Conservation (phyloP, 2,113 vertebrate species). For the Ursus arctos region DNA sequence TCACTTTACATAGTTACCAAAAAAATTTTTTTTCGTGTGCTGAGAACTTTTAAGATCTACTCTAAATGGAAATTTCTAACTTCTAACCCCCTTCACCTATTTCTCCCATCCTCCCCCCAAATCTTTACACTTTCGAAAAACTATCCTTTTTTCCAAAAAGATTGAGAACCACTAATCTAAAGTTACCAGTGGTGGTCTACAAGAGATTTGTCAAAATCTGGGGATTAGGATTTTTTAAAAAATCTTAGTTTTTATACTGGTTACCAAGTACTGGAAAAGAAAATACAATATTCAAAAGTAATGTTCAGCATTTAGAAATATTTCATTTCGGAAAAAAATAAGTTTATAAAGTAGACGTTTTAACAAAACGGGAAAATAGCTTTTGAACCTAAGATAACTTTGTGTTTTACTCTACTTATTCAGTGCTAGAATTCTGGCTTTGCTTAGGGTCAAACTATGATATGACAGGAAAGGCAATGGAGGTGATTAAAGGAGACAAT, state of each 20-base stretch:
- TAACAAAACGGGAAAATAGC: conserved; percentile 18
- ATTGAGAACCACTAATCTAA: conserved; percentile 15
- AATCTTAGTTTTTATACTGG: conserved; percentile 8
- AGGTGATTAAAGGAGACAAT: conserved; percentile 1
- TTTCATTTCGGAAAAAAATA: conserved; percentile 42
- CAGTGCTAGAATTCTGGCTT: background rate
- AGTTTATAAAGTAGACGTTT: background rate
- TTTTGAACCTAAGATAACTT: background rate
- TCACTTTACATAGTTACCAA: background rate
- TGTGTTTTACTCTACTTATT: conserved; percentile 24
- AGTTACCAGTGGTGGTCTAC: conserved; percentile 6
- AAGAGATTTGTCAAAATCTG: conserved; percentile 19
- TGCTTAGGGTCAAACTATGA: background rate
- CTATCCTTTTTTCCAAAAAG: background rate
- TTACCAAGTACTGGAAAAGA: conserved; percentile 23
- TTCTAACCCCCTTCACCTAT: background rate
- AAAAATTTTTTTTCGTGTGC: background rate
- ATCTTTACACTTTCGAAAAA: background rate
- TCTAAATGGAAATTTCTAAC: background rate
- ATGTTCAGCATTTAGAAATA: background rate
- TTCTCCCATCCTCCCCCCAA: background rate
- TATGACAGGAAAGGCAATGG: background rate
- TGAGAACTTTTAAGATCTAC: conserved; percentile 1
- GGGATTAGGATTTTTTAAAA: background rate
- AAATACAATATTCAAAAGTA: background rate